Percentiles rank a stretch among this genome's conserved stretches.
phyloP scores from a whole-genome alignment of 2,888 invertebrate species.

The Diarsia dahlii region DNA sequence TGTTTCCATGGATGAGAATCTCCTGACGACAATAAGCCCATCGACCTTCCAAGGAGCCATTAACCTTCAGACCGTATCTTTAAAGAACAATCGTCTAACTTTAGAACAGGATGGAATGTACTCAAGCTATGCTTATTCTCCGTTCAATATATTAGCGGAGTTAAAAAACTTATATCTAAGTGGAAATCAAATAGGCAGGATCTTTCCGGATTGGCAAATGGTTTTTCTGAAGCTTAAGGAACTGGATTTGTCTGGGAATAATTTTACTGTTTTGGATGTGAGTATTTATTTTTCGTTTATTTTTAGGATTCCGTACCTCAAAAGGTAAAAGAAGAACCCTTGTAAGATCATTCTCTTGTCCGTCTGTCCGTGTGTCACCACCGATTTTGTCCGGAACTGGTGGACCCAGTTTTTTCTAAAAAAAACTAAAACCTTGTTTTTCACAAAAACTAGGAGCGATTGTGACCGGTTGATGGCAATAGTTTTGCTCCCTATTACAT shows the following conservation, averaged over 20 bases:
- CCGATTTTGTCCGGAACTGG: no score
- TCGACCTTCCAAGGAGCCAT: conserved; percentile 38
- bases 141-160: conserved; percentile 20
- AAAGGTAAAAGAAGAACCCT: no score
- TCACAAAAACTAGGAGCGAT: no score
- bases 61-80: conserved; percentile 46
- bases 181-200: conserved; percentile 35
- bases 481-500: no score
- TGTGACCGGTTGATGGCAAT: no score
- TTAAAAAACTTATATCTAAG: conserved; percentile 43
- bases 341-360: no score
- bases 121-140: conserved; percentile 6
- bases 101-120: background rate
- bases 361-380: no score
- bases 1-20: conserved; percentile 65
- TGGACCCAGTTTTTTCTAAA: no score
- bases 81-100: conserved; percentile 65
- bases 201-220: conserved; percentile 54
- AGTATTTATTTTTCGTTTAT: conserved; percentile 23
- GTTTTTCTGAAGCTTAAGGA: background rate
- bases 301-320: no score
- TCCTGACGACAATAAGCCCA: conserved; percentile 46
- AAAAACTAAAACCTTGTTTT: no score
- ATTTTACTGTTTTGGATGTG: conserved; percentile 32
- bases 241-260: conserved; percentile 48